These are phyloP conservation scores for Platycheirus rosarum DNA, from an alignment of 2,888 invertebrate species.

Conservation along the genomic window DNA sequence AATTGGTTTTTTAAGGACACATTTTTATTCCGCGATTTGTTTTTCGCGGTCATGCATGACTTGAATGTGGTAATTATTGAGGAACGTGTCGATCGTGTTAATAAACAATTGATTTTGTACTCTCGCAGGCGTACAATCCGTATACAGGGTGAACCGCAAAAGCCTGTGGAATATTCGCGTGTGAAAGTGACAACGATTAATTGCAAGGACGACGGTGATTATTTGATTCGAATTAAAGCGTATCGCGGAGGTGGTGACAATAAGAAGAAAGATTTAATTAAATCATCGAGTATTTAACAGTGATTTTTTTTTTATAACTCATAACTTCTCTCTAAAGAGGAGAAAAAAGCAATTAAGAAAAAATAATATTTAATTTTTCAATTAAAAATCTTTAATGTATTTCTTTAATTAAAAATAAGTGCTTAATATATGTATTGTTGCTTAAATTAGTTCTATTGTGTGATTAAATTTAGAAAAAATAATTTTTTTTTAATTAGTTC, in stretches of 20 bases:
- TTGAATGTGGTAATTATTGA: conserved; percentile 67
- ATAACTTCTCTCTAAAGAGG: not conserved
- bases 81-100: conserved; percentile 71
- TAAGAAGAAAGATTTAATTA: conserved; percentile 45
- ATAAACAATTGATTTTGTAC: conserved; percentile 61
- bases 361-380: not conserved
- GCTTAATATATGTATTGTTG: conserved; percentile 13
- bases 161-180: conserved; percentile 48
- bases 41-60: conserved; percentile 67
- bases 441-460: conserved; percentile 25
- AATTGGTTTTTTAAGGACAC: conserved; percentile 24
- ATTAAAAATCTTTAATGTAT: conserved; percentile 26
- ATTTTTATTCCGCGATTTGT: conserved; percentile 30
- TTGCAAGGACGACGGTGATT: conserved; percentile 54
- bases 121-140: conserved; percentile 66
- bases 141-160: conserved; percentile 41
- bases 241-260: conserved; percentile 34
- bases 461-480: conserved; percentile 11
- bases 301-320: conserved; percentile 4
- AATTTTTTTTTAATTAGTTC: not conserved
- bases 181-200: conserved; percentile 62
- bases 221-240: conserved; percentile 64
- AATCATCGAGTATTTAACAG: conserved; percentile 62
- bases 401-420: conserved; percentile 22
- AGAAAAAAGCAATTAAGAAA: conserved; percentile 11